Evolutionary conservation across 2,797 vertebrate genomes (phyloP), one percentile per base, ranked within the genome.

Genomic region (Megaceryle alcyon): DNA sequence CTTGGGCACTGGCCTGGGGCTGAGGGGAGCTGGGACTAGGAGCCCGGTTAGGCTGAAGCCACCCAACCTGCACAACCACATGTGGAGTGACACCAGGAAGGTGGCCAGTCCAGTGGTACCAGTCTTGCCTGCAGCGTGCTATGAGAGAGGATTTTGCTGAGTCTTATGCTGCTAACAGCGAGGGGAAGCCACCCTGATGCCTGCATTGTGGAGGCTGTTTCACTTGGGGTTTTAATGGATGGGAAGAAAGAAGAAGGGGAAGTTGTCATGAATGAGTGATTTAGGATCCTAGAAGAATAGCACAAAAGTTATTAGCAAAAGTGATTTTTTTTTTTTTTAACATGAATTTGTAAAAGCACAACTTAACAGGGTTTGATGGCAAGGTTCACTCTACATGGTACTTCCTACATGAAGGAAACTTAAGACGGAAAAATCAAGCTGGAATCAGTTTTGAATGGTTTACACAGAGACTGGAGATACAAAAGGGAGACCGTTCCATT

Each of bases 131-230:
- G 53, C 48, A 35, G 43, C 2, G 0, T 25, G 39, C 18, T 41
- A 9, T 7, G 25, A 33, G 70, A 53, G 37, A 39, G 6, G 15
- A 20, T 11, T 20, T 28, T 57, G 61, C 35, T 1, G 1, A 43
- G 14, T 22, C 14, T 26, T 12, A 1, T 18, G 19, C 12, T 39
- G 49, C 25, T 56, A 28, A 1, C 33, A 2, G 3, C 0, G 3
- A 59, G 31, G 44, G 49, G 19, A 84, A 80, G 43, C 28, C 56
- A 21, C 22, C 63, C 49, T 7, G 0, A 16, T 2, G 1, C 1
- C 0, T 8, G 57, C 0, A 0, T 7, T 26, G 33, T 22, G 26
- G 23, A n/a, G 69, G 33, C 29, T 75, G 33, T 53, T 65, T 53
- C 41, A 25, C 26, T 16, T 15, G 31, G 10, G 41, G 7, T 23